Evolutionary conservation across 2,797 vertebrate species (phyloP).

Genomic region (Anguilla marmorata): DNA sequence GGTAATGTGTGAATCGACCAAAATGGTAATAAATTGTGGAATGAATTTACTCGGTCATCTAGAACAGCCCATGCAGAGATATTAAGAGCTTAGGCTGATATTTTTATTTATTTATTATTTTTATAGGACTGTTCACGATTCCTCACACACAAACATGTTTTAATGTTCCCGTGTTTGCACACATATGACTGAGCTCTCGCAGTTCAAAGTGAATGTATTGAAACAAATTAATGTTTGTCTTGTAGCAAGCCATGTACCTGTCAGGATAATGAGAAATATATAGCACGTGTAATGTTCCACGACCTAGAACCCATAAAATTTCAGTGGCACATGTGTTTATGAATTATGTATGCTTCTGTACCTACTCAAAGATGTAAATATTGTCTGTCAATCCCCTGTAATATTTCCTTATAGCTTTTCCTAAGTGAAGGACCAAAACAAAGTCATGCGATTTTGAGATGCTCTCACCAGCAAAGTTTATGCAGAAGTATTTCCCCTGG

Average conservation of each 20-base stretch:
- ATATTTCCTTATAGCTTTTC: not conserved
- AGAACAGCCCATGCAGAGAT: conserved; percentile 7
- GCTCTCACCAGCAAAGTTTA: not conserved
- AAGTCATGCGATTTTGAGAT: not conserved
- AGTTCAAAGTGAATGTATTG: not conserved
- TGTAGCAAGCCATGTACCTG: not conserved
- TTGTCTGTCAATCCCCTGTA: not conserved
- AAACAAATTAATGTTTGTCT: conserved; percentile 8
- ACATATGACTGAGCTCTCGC: not conserved
- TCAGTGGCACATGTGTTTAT: not conserved
- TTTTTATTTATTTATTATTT: not conserved
- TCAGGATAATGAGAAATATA: not conserved
- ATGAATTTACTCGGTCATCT: conserved; percentile 7
- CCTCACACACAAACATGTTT: not conserved
- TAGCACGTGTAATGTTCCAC: not conserved
- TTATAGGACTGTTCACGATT: not conserved
- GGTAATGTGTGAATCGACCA: conserved; percentile 23
- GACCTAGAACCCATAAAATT: not conserved
- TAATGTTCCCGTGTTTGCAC: not conserved
- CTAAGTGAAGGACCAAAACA: not conserved
- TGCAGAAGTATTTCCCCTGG: not conserved
- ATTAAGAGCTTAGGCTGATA: conserved; percentile 29
- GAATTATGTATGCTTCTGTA: not conserved
- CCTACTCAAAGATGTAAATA: not conserved
- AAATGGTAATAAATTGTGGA: conserved; percentile 33